Evolutionary conservation across 1,140 invertebrate genomes (phyloP), one percentile per base, ranked within the genome.

Genomic region (Diabrotica virgifera): DNA sequence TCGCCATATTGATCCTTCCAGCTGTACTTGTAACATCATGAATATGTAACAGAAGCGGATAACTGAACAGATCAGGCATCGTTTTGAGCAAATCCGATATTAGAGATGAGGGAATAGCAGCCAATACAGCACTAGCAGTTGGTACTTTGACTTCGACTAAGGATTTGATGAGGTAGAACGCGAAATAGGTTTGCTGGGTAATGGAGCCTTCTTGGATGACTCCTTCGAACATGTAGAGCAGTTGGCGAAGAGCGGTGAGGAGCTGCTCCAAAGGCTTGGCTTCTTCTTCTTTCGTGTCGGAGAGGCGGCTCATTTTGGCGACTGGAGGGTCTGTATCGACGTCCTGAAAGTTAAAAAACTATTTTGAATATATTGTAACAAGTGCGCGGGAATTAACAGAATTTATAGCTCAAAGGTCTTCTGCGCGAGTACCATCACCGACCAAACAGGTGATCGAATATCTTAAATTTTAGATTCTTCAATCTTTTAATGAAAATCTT

Each of bases 121-220:
- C 89, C 10, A 95, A 77, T n/a, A 95, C 86, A 35, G 86, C 82
- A 13, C 90, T 86, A 67, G 89, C 85, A 9, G 92, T 88, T 52
- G 87, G 86, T 0, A 91, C 90, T 81, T 91, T 93, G 4, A 74
- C 72, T 70, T 90, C 85, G 3, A 95, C 91, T 36, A 91, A 83
- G 70, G 89, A 84, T 60, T 90, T 84, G n/a, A 95, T 81, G 76
- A 96, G 92, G 69, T 90, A 85, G 63, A 94, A 86, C 59, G 94
- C 90, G 78, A 96, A 95, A 72, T 93, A 87, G 5, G 91, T 92
- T 71, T 94, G 90, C 58, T 92, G 90, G 11, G 90, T 91, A 0
- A 95, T 82, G 66, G 90, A 86, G 0, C 87, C 86, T 68, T 90
- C 89, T 70, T 89, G 87, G 56, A 78, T 73, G 13, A 73, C 70